Evolutionary conservation across 2,113 vertebrate species (phyloP).

Genomic region (Stegastes partitus): DNA sequence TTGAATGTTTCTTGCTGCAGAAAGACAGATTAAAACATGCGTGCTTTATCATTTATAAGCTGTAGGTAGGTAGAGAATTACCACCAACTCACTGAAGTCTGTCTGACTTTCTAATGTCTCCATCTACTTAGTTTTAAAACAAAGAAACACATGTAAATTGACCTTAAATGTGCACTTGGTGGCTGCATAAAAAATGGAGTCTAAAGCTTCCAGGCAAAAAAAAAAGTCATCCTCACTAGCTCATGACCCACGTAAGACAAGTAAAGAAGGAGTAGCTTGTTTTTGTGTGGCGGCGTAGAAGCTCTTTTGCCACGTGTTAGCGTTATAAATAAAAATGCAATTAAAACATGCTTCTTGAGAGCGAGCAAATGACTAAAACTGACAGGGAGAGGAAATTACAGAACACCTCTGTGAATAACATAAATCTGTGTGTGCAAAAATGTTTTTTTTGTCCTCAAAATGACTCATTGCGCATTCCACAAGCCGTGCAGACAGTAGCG

Average conservation of each 20-base stretch:
- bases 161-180: no score
- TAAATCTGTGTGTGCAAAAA: not conserved
- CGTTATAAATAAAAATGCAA: not conserved
- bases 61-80: no score
- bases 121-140: no score
- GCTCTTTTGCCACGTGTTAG: no score
- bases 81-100: not conserved
- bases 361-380: not conserved
- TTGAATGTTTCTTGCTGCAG: not conserved
- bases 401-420: not conserved
- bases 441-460: not conserved
- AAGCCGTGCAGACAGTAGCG: not conserved
- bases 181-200: no score
- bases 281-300: no score
- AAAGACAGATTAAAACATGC: not conserved
- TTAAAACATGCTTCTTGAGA: not conserved
- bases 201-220: no score
- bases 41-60: no score
- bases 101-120: not conserved
- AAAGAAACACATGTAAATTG: no score
- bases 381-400: not conserved
- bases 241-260: no score
- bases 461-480: not conserved
- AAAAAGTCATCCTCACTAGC: no score
- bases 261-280: no score